A percentile compares a stretch with the other conserved stretches of the same genome.
Conservation (phyloP, 2,888 invertebrate species). For the Chaetoderma sp. region DNA sequence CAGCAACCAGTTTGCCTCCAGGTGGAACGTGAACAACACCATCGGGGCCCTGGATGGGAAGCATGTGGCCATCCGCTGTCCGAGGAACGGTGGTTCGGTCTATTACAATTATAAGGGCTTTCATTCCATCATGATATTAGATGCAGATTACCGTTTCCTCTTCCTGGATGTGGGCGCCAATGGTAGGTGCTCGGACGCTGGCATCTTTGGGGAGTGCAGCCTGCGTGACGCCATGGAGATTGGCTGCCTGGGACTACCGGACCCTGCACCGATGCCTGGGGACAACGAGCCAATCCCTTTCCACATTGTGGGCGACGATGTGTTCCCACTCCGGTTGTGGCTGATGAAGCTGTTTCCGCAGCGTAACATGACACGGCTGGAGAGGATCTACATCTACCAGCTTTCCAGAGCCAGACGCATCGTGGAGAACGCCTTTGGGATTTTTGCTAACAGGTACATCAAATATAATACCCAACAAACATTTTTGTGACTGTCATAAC, state of each 20-base stretch:
- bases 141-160: slow-evolving; percentile 2
- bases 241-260: not conserved
- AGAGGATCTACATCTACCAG: slow-evolving; percentile 14
- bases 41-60: slow-evolving; percentile 16
- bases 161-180: slow-evolving; percentile 1
- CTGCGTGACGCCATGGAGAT: slow-evolving; percentile 4
- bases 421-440: slow-evolving; percentile 7
- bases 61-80: slow-evolving; percentile 5
- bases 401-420: not conserved
- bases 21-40: slow-evolving; percentile 7
- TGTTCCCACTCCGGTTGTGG: slow-evolving; percentile 14
- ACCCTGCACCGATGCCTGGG: slow-evolving; percentile 10
- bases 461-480: no score
- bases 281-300: slow-evolving; percentile 13
- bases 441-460: not conserved
- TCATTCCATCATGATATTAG: slow-evolving; percentile 10
- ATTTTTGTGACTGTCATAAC: no score
- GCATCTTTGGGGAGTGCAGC: not conserved
- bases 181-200: not conserved
- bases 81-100: not conserved
- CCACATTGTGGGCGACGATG: slow-evolving; percentile 9
- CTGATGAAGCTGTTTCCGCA: slow-evolving; percentile 19
- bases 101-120: slow-evolving; percentile 16
- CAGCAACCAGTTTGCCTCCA: not conserved
- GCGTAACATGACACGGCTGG: not conserved